phyloP scores from a whole-genome alignment of 2,888 invertebrate species.

The Siphonodentalium dalli region DNA sequence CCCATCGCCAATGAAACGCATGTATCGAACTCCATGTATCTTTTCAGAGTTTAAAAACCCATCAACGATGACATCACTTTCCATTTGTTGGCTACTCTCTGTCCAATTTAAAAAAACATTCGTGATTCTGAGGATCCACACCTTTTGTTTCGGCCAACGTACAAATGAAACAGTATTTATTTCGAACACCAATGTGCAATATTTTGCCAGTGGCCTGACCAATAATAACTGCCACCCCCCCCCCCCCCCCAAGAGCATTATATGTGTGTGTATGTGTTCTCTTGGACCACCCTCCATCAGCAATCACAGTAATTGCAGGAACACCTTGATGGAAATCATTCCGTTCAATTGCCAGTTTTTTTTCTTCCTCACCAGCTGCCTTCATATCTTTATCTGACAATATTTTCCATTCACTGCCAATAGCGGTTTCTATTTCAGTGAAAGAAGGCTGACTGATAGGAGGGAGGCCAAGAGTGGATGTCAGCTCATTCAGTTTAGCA shows the following conservation, averaged over 20 bases:
- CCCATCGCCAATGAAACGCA: slow-evolving; percentile 22
- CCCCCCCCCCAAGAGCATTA: slow-evolving; percentile 17
- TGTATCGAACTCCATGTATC: slow-evolving; percentile 17
- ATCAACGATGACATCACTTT: slow-evolving; percentile 22
- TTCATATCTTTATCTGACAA: slow-evolving; percentile 13
- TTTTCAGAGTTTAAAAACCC: slow-evolving; percentile 21
- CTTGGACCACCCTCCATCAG: slow-evolving; percentile 24
- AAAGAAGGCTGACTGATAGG: slow-evolving; percentile 8
- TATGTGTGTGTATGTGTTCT: slow-evolving; percentile 21
- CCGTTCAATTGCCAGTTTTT: slow-evolving; percentile 5
- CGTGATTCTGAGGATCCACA: slow-evolving; percentile 10
- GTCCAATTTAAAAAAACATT: slow-evolving; percentile 27
- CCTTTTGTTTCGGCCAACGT: slow-evolving; percentile 3
- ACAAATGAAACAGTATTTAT: slow-evolving; percentile 19
- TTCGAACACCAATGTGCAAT: slow-evolving; percentile 14
- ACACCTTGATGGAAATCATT: slow-evolving; percentile 15
- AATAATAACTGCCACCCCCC: slow-evolving; percentile 21
- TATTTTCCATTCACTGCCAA: slow-evolving; percentile 11
- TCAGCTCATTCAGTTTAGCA: slow-evolving; percentile 6
- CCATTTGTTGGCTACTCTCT: slow-evolving; percentile 24
- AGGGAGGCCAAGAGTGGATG: slow-evolving; percentile 9
- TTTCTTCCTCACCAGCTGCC: slow-evolving; percentile 18
- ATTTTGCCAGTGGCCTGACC: slow-evolving; percentile 12
- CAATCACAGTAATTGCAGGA: slow-evolving; percentile 16
- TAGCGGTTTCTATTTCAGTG: slow-evolving; percentile 6